A percentile compares a stretch with the other conserved stretches of the same genome.
phyloP scores from a whole-genome alignment of 2,113 vertebrate genomes.

The Mixornis gularis region DNA sequence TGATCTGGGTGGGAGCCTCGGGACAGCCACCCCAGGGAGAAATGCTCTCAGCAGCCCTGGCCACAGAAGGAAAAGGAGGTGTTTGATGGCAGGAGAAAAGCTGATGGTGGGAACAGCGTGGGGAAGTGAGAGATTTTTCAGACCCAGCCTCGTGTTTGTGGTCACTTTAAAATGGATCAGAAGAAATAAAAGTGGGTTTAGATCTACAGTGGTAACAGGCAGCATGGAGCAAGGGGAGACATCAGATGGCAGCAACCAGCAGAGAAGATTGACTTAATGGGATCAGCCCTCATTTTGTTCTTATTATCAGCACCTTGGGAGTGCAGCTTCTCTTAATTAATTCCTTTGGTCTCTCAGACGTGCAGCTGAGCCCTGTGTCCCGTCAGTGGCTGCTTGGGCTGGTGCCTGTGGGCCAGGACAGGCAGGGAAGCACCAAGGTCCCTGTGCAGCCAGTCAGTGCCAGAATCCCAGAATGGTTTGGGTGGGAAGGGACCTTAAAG shows the following conservation, averaged over 20 bases:
- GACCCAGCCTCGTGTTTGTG: background rate
- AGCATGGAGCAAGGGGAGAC: background rate
- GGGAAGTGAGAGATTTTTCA: background rate
- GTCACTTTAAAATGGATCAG: background rate
- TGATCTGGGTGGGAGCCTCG: background rate
- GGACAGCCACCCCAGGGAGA: background rate
- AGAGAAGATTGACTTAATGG: slow-evolving; percentile 12
- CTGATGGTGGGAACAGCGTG: background rate
- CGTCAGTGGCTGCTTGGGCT: background rate
- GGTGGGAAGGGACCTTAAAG: background rate
- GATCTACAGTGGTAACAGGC: rapidly evolving
- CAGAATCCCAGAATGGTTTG: background rate
- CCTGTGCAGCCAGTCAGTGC: rapidly evolving
- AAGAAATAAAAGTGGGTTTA: background rate
- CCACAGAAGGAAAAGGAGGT: background rate
- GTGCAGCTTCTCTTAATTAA: background rate
- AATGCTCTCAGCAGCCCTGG: background rate
- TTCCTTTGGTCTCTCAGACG: background rate
- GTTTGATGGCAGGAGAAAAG: background rate
- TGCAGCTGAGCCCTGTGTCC: background rate
- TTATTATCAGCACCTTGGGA: slow-evolving; percentile 20
- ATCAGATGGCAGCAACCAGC: background rate
- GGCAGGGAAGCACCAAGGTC: rapidly evolving
- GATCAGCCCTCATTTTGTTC: background rate
- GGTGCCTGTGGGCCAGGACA: background rate